Base-by-base conservation (phyloP, 2,113 vertebrate genomes). In the Thalassoma bifasciatum region DNA sequence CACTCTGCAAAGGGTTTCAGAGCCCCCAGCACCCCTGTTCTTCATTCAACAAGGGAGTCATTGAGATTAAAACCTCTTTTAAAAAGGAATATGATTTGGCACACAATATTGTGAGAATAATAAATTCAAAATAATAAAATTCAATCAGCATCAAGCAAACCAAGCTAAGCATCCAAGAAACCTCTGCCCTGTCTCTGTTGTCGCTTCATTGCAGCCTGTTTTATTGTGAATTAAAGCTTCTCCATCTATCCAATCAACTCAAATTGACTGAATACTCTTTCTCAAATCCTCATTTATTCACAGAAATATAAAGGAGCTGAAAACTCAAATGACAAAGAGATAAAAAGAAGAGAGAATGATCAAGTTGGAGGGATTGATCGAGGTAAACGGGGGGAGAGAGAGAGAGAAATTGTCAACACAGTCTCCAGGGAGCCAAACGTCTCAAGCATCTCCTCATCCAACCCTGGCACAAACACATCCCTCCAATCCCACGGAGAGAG, bases 361-460 rank as follows among this genome's bases (percentile, higher is more conserved):
- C 12, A 13, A 44, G 42, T 44, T 9, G 14, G 12, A 14, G 42
- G 13, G 42, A 44, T 13, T 44, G 42, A 44, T 44, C 16, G 42
- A 44, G 42, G 42, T 44, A 44, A 44, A 44, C 42, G 8, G 44
- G 17, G 44, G 23, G 7, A 30, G 23, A 62, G 40, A 17, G 34
- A 21, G 1, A 2, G 61, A 22, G 4, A 5, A 14, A 66, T 83
- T 86, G 78, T 87, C 77, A 77, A 77, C 82, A 82, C 40, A 36
- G 66, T 85, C 85, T 75, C 84, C 73, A 36, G 82, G 86, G 83
- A 86, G 62, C 68, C 65, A 63, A 77, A 80, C 22, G 66, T 84
- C 84, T 88, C 74, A 69, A 86, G 79, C 81, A 69, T 85, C 82
- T 85, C 74, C 71, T 81, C 75, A 82, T 77, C 46, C 77, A 84